A percentile compares a stretch with the other conserved stretches of the same genome.
phyloP scores from a whole-genome alignment of 1,140 invertebrate species.

The Heliconius eleuchia region DNA sequence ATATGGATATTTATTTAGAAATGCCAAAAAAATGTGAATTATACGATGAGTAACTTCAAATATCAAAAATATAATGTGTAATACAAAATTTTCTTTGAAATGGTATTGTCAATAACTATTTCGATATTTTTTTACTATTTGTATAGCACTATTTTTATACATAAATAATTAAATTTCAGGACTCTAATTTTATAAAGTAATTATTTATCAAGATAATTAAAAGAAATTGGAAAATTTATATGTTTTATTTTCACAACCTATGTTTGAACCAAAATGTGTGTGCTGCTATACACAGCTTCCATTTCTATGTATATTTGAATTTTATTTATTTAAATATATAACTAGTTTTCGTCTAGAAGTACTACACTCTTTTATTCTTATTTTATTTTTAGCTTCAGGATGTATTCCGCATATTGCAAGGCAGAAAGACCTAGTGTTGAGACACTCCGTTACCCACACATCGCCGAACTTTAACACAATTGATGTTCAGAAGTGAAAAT shows the following conservation, averaged over 20 bases:
- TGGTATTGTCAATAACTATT: not conserved
- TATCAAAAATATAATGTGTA: not conserved
- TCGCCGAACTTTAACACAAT: too few relatives aligned
- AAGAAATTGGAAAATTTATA: not conserved
- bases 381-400: too few relatives aligned
- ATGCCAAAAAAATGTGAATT: not conserved
- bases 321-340: too few relatives aligned
- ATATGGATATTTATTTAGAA: too few relatives aligned
- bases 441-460: too few relatives aligned
- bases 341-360: too few relatives aligned
- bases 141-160: not conserved
- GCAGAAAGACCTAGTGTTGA: too few relatives aligned
- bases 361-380: too few relatives aligned
- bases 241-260: not conserved
- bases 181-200: not conserved
- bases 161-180: not conserved
- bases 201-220: not conserved
- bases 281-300: too few relatives aligned
- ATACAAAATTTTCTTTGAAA: not conserved
- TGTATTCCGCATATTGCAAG: too few relatives aligned
- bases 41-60: not conserved
- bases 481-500: too few relatives aligned
- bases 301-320: too few relatives aligned
- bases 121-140: not conserved
- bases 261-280: not conserved